Percentiles rank a stretch among this genome's conserved stretches.
phyloP scores from a whole-genome alignment of 1,140 invertebrate species.

The Liolophura sinensis region DNA sequence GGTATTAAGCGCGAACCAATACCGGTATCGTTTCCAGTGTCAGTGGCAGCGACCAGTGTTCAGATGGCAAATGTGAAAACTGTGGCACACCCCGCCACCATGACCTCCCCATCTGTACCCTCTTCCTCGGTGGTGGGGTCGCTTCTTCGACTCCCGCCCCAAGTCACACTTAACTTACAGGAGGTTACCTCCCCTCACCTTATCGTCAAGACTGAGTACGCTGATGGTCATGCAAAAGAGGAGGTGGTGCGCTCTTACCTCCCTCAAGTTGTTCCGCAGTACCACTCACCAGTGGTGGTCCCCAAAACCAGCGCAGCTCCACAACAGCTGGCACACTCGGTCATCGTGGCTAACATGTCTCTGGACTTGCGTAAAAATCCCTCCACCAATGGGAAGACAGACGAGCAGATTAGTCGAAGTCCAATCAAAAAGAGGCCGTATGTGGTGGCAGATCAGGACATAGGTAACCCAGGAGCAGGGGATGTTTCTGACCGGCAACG shows the following conservation, averaged over 20 bases:
- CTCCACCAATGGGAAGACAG: conserved; percentile 19
- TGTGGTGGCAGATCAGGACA: conserved; percentile 13
- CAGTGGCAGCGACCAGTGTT: too few species aligned
- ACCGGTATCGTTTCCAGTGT: too few species aligned
- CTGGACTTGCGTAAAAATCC: conserved; percentile 46
- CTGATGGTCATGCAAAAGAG: background rate
- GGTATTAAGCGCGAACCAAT: too few species aligned
- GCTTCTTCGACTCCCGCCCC: conserved; percentile 4
- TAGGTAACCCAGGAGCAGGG: too few species aligned
- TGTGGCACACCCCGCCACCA: conserved; percentile 3
- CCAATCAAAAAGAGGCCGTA: conserved; percentile 56
- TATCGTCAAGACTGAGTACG: background rate
- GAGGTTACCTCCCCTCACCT: background rate
- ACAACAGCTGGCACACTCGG: conserved; percentile 30
- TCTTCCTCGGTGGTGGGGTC: conserved; percentile 5
- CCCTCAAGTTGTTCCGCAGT: background rate
- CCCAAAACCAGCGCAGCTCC: background rate
- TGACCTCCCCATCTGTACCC: conserved; percentile 1
- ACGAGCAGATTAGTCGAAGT: conserved; percentile 44
- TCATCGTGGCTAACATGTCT: conserved; percentile 43
- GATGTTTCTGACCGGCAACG: too few species aligned
- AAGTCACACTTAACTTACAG: conserved; percentile 13
- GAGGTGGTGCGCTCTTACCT: background rate
- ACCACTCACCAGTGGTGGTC: background rate
- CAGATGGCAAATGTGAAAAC: too few species aligned